phyloP scores from a whole-genome alignment of 2,888 invertebrate species.

The Nipponacmea schrenckii region DNA sequence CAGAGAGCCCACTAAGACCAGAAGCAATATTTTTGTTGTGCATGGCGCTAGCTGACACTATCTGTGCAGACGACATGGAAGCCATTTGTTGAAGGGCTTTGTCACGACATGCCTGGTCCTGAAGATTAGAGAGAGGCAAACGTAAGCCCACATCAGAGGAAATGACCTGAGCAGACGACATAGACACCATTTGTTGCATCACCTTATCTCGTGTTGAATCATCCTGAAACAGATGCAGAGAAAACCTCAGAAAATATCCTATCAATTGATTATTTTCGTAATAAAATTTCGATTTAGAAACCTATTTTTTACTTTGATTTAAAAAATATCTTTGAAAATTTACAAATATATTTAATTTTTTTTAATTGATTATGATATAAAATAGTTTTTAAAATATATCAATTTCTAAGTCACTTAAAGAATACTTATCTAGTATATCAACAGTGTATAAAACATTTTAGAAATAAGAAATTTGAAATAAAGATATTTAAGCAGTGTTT shows the following conservation, averaged over 20 bases:
- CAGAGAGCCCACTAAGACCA: slow-evolving; percentile 69
- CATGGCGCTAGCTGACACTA: slow-evolving; percentile 89
- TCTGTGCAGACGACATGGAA: slow-evolving; percentile 96
- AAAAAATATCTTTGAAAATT: too few relatives aligned
- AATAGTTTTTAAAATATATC: too few relatives aligned
- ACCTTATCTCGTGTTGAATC: slow-evolving; percentile 5
- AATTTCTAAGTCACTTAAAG: too few relatives aligned
- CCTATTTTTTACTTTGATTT: too few relatives aligned
- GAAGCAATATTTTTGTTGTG: slow-evolving; percentile 78
- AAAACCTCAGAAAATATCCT: not conserved
- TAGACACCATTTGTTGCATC: slow-evolving; percentile 7
- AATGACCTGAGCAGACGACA: slow-evolving; percentile 3
- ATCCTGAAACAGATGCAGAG: slow-evolving; percentile 5
- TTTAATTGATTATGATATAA: too few relatives aligned
- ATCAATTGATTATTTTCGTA: not conserved
- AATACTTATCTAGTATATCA: too few relatives aligned
- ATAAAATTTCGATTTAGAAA: too few relatives aligned
- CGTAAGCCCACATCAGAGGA: slow-evolving; percentile 1
- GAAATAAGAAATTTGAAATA: too few relatives aligned
- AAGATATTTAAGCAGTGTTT: too few relatives aligned
- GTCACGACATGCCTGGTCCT: slow-evolving; percentile 92
- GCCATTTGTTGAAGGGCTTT: slow-evolving; percentile 97
- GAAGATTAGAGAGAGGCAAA: slow-evolving; percentile 28
- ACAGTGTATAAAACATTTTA: too few relatives aligned
- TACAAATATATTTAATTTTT: too few relatives aligned